Percentiles rank a stretch among this genome's conserved stretches.
Conservation (phyloP, 2,888 invertebrate genomes). For the Diabrotica balteata region DNA sequence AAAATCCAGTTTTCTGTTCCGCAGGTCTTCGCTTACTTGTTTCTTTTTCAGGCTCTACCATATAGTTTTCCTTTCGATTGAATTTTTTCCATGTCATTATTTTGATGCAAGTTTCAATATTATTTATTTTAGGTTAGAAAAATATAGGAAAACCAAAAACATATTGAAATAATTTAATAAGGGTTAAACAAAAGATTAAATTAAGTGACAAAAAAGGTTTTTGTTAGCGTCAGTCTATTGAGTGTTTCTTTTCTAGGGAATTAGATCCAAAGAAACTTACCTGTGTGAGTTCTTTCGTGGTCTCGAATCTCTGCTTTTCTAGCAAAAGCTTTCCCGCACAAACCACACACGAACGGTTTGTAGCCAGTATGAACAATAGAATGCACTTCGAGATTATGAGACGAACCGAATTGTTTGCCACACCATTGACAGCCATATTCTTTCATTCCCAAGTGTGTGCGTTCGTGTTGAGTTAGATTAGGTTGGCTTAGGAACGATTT, state of each 20-base stretch:
- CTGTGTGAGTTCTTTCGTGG: constrained; percentile 80
- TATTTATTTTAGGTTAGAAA: neutral
- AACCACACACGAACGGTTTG: constrained; percentile 73
- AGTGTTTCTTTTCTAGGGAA: too few species aligned
- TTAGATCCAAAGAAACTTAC: neutral
- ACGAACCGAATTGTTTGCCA: constrained; percentile 79
- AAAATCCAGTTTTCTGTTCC: too few species aligned
- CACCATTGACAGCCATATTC: constrained; percentile 74
- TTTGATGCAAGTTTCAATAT: too few species aligned
- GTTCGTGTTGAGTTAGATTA: constrained; percentile 77
- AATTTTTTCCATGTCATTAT: too few species aligned
- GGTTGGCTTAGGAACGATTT: constrained; percentile 81
- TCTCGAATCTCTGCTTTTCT: constrained; percentile 80
- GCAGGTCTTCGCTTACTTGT: too few species aligned
- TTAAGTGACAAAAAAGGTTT: too few species aligned
- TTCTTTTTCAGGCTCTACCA: too few species aligned
- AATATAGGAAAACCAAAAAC: neutral
- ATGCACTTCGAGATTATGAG: constrained; percentile 76
- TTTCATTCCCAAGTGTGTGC: constrained; percentile 75
- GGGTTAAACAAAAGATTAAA: too few species aligned
- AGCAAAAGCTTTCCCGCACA: constrained; percentile 79
- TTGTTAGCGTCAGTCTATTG: too few species aligned
- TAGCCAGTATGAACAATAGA: constrained; percentile 80
- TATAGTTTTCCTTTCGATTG: too few species aligned
- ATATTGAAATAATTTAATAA: neutral